Base-by-base conservation (phyloP, 1,140 invertebrate genomes). In the Sipha flava region DNA sequence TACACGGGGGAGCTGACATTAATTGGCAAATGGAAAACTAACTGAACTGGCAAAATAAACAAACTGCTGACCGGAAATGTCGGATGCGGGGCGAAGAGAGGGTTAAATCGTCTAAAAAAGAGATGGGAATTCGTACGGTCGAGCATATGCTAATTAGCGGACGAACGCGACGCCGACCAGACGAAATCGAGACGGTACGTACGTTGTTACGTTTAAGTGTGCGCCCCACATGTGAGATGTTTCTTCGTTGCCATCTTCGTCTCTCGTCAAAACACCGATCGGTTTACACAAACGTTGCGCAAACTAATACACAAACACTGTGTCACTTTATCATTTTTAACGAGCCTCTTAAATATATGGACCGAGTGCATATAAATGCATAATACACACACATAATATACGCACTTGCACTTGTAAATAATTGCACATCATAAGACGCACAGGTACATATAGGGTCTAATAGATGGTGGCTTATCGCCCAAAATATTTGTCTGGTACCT, bases 321-420 rank as follows among this genome's bases (percentile, higher is more conserved):
- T 14, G 14, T 70, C 66, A 70, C 66, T 70, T 70, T 29, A 70
- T 70, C 66, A 70, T 70, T 70, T 59, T 70, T 70, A 70, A 70
- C 43, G 43, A 70, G 43, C 66, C 66, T 70, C 47, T 70, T 47
- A 47, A 70, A 70, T 47, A 47, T 7, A 23, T n/a, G n/a, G n/a
- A n/a, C n/a, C n/a, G n/a, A n/a, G n/a, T n/a, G n/a, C n/a, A n/a
- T n/a, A n/a, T n/a, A n/a, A n/a, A n/a, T n/a, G n/a, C n/a, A n/a
- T n/a, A 70, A 31, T 70, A 47, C 14, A 23, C 21, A 26, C 12
- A 47, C 45, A 18, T 18, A 47, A n/a, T 3, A 18, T 18, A 47
- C 14, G 16, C 45, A 47, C 9, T 7, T 21, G n/a, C 7, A 34
- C 59, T 18, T 34, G 18, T 47, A 47, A 47, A 47, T 47, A 47